These are phyloP conservation scores for Propithecus coquereli DNA, from an alignment of 2,113 vertebrate species.

Conservation along the genomic window DNA sequence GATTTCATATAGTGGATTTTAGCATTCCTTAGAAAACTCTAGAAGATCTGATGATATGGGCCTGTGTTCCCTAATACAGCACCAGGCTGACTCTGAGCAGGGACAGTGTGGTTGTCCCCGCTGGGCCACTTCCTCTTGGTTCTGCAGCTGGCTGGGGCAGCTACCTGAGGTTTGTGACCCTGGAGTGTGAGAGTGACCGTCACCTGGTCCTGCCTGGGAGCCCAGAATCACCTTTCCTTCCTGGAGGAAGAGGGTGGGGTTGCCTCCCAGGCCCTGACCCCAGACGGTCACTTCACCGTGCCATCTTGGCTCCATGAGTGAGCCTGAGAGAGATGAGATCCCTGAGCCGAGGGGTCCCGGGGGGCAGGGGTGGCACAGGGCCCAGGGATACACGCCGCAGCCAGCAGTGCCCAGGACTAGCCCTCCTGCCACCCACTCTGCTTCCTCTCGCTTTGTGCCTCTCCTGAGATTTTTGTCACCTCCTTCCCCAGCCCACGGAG, in stretches of 20 bases:
- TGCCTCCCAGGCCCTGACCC: neutral
- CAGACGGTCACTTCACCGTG: accelerated
- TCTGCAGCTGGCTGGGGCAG: neutral
- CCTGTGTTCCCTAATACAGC: accelerated
- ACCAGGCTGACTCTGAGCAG: too few relatives aligned
- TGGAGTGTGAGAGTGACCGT: neutral
- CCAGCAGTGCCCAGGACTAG: neutral
- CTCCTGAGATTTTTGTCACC: neutral
- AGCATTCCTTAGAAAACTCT: neutral
- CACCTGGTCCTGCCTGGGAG: neutral
- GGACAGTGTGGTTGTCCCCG: accelerated
- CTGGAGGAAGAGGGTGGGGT: neutral
- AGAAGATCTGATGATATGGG: neutral
- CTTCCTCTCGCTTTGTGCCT: neutral
- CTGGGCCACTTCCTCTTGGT: neutral
- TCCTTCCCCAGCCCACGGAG: neutral
- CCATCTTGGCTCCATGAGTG: accelerated
- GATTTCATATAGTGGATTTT: neutral
- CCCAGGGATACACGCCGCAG: accelerated
- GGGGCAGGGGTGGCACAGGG: neutral
- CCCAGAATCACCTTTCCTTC: neutral
- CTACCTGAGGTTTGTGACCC: neutral
- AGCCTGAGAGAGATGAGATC: neutral
- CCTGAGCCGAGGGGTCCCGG: accelerated
- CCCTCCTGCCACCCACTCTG: neutral